These are phyloP conservation scores for Aelia acuminata DNA, from an alignment of 2,888 invertebrate genomes.

Conservation along the genomic window DNA sequence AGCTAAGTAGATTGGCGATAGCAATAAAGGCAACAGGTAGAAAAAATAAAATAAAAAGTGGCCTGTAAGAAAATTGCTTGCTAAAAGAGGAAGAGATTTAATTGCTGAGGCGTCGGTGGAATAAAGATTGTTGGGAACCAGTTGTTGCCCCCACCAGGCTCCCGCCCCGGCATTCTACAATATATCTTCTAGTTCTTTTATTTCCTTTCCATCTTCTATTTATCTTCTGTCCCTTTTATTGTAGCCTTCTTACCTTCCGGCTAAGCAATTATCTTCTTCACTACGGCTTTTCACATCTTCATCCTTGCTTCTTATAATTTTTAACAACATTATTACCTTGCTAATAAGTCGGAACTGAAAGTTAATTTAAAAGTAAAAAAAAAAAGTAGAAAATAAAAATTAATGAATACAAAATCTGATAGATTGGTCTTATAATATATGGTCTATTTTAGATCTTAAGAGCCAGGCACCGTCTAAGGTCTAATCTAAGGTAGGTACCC, in stretches of 20 bases:
- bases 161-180: background rate
- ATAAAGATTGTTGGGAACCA: background rate
- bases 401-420: no score
- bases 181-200: background rate
- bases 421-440: no score
- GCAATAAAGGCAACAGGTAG: background rate
- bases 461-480: no score
- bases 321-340: background rate
- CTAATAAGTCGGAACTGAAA: no score
- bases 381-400: no score
- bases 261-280: slow-evolving; percentile 34
- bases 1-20: background rate
- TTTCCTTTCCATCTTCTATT: background rate
- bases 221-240: slow-evolving; percentile 2
- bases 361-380: no score
- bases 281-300: background rate
- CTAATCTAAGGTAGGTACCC: no score
- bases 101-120: background rate
- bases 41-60: background rate
- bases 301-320: background rate
- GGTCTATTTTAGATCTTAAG: no score
- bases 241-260: slow-evolving; percentile 7
- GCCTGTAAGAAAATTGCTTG: background rate
- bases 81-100: slow-evolving; percentile 14
- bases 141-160: background rate